Evolutionary conservation across 2,797 vertebrate species (phyloP).

Genomic region (Xiphophorus birchmanni): DNA sequence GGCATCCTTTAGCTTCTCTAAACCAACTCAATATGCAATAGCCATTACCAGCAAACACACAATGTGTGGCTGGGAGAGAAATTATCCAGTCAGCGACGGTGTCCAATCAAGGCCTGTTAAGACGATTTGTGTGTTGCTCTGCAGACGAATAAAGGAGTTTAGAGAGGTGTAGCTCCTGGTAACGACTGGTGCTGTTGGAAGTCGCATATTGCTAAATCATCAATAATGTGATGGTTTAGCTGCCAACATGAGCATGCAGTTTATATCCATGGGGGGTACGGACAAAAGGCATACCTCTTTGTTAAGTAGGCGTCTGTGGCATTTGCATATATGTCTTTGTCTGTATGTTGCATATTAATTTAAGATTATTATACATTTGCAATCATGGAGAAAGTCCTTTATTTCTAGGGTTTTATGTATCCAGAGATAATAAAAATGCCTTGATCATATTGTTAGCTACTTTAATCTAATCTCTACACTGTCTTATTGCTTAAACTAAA

Average conservation of each 20-base stretch:
- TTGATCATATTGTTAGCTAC: neutral
- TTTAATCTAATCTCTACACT: neutral
- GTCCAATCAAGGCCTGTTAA: slow-evolving; percentile 64
- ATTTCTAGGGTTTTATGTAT: neutral
- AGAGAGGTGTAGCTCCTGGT: slow-evolving; percentile 53
- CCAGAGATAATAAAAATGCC: neutral
- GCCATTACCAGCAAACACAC: slow-evolving; percentile 22
- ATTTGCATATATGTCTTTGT: neutral
- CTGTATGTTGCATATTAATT: neutral
- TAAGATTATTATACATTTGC: neutral
- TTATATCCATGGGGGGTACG: neutral
- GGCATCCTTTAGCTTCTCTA: slow-evolving; percentile 52
- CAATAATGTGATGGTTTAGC: slow-evolving; percentile 54
- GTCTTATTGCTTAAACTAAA: neutral
- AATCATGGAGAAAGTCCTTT: neutral
- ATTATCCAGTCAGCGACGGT: slow-evolving; percentile 61
- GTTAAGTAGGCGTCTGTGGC: neutral
- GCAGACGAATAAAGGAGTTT: slow-evolving; percentile 52
- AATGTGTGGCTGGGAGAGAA: slow-evolving; percentile 29
- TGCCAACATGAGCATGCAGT: slow-evolving; percentile 12
- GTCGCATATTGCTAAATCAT: slow-evolving; percentile 57
- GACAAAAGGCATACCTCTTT: neutral
- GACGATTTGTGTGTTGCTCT: slow-evolving; percentile 26
- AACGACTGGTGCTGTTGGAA: slow-evolving; percentile 51
- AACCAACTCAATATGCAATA: slow-evolving; percentile 65